Conservation (phyloP, 2,113 vertebrate genomes). For the Illadopsis cleaveri region DNA sequence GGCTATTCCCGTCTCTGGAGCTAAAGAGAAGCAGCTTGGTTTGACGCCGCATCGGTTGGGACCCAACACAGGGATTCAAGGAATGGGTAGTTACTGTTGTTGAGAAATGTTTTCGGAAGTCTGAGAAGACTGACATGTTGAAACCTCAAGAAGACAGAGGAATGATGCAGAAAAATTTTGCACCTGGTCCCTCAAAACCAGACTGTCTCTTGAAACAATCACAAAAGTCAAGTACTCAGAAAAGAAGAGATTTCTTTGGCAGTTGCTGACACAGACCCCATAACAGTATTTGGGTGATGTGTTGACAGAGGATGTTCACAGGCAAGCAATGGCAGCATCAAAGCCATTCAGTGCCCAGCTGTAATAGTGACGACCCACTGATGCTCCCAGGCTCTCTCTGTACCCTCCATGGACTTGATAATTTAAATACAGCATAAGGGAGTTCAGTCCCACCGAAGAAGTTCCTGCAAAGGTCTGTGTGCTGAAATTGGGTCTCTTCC, state of each 20-base stretch:
- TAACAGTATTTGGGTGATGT: not conserved
- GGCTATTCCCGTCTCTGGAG: slow-evolving; percentile 38
- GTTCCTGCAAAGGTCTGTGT: not conserved
- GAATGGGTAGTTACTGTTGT: not conserved
- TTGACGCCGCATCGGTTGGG: not conserved
- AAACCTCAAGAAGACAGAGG: slow-evolving; percentile 18
- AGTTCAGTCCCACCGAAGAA: not conserved
- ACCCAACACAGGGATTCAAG: not conserved
- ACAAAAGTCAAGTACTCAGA: not conserved
- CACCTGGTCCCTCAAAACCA: not conserved
- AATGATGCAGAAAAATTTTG: not conserved
- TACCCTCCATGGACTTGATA: not conserved
- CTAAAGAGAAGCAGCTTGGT: not conserved
- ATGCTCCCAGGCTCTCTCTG: not conserved
- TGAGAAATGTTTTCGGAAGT: not conserved
- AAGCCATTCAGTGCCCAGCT: not conserved
- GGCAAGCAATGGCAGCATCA: not conserved
- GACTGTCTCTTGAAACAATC: not conserved
- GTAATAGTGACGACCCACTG: not conserved
- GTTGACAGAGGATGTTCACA: not conserved
- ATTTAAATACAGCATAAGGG: not conserved
- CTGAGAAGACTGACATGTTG: not conserved
- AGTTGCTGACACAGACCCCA: not conserved
- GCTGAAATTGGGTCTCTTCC: not conserved
- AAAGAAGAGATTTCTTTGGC: not conserved